Evolutionary conservation across 2,888 invertebrate genomes (phyloP).

Genomic region (Dorcus hopei): DNA sequence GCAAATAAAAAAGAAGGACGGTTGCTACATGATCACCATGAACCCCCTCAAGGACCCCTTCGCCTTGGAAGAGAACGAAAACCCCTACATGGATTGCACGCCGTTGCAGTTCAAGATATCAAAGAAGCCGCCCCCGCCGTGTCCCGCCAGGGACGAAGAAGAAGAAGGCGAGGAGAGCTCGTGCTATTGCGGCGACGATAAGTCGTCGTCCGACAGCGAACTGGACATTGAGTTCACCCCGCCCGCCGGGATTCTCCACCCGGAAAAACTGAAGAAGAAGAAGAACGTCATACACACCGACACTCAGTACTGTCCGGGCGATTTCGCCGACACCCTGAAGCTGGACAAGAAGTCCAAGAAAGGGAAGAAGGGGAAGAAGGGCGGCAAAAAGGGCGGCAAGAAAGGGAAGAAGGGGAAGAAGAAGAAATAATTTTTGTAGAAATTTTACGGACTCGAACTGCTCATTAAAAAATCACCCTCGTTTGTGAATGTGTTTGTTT

Average conservation of each 20-base stretch:
- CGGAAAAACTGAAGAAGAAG: slow-evolving; percentile 49
- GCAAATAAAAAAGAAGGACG: slow-evolving; percentile 63
- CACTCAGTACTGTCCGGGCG: slow-evolving; percentile 60
- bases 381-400: slow-evolving; percentile 18
- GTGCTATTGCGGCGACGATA: slow-evolving; percentile 43
- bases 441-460: background rate
- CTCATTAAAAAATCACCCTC: slow-evolving; percentile 3
- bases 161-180: slow-evolving; percentile 54
- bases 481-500: slow-evolving; percentile 8
- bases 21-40: slow-evolving; percentile 63
- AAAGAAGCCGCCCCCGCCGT: slow-evolving; percentile 55
- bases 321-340: slow-evolving; percentile 48
- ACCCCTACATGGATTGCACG: slow-evolving; percentile 66
- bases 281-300: slow-evolving; percentile 55
- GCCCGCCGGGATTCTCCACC: slow-evolving; percentile 65
- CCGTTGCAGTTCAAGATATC: slow-evolving; percentile 67
- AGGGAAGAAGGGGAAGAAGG: slow-evolving; percentile 21
- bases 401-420: slow-evolving; percentile 21
- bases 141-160: slow-evolving; percentile 49
- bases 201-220: slow-evolving; percentile 60
- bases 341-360: slow-evolving; percentile 8
- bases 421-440: slow-evolving; percentile 5
- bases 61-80: slow-evolving; percentile 57
- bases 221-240: slow-evolving; percentile 71
- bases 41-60: slow-evolving; percentile 63